Evolutionary conservation across 2,113 vertebrate species (phyloP).

Genomic region (Microtus ochrogaster): DNA sequence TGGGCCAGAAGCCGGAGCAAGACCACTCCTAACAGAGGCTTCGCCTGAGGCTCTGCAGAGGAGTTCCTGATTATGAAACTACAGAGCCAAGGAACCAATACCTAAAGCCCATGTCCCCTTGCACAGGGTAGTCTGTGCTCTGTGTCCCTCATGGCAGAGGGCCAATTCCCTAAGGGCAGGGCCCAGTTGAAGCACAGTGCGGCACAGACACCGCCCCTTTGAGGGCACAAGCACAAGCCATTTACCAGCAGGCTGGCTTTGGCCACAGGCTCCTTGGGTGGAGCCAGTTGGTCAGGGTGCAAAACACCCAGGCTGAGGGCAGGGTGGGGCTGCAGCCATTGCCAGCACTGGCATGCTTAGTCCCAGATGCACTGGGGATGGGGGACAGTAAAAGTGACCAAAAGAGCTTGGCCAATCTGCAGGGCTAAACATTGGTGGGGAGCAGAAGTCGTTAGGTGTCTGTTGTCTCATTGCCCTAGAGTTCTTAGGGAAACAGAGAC

Average conservation of each 20-base stretch:
- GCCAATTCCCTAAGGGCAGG: constrained; percentile 9
- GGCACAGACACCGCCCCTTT: neutral
- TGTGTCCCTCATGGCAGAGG: neutral
- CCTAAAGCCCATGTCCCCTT: neutral
- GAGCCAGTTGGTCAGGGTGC: constrained; percentile 18
- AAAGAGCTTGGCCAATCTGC: neutral
- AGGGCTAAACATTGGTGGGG: neutral
- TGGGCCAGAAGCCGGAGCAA: neutral
- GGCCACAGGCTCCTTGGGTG: constrained; percentile 51
- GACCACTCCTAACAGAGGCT: neutral
- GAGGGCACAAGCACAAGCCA: neutral
- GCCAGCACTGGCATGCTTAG: neutral
- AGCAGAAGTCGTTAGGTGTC: neutral
- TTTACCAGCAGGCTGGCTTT: constrained; percentile 46
- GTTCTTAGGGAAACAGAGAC: constrained; percentile 51
- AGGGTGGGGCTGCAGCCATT: neutral
- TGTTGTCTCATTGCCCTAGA: neutral
- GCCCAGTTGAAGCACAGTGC: neutral
- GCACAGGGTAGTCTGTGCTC: neutral
- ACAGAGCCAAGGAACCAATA: neutral
- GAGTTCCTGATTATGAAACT: neutral
- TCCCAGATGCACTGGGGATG: neutral
- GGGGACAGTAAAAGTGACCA: neutral
- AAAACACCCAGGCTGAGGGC: constrained; percentile 54
- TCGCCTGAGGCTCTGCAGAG: neutral